These are phyloP conservation scores for Slavum lentiscoides DNA, from an alignment of 2,888 invertebrate species.

Conservation along the genomic window DNA sequence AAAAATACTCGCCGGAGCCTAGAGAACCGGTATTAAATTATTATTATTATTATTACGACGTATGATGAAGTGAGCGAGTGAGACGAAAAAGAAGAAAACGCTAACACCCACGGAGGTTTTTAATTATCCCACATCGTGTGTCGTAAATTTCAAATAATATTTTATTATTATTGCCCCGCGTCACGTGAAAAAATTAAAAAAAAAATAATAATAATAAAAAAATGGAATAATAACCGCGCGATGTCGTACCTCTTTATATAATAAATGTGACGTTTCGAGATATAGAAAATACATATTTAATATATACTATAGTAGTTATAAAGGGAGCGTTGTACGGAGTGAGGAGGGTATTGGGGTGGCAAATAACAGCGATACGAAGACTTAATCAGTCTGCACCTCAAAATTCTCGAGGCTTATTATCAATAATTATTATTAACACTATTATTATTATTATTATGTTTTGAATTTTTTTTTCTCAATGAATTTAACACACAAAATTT, in stretches of 20 bases:
- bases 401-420: slow-evolving; percentile 17
- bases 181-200: slow-evolving; percentile 14
- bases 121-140: slow-evolving; percentile 51
- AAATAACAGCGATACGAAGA: slow-evolving; percentile 50
- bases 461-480: background rate
- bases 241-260: slow-evolving; percentile 6
- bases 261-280: too few species aligned
- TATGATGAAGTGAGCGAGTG: background rate
- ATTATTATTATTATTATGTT: background rate
- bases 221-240: slow-evolving; percentile 14
- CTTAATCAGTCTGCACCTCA: slow-evolving; percentile 49
- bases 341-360: background rate
- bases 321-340: too few species aligned
- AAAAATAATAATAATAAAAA: background rate
- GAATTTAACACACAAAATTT: slow-evolving; percentile 50
- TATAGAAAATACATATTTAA: too few species aligned
- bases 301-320: background rate
- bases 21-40: slow-evolving; percentile 53
- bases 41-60: slow-evolving; percentile 40
- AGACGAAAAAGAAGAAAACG: background rate
- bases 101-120: slow-evolving; percentile 53
- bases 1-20: slow-evolving; percentile 23
- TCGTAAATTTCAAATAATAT: slow-evolving; percentile 52
- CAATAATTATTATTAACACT: slow-evolving; percentile 4
- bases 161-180: slow-evolving; percentile 45